Conservation (phyloP, 1,140 invertebrate species). For the Cyclina sinensis region DNA sequence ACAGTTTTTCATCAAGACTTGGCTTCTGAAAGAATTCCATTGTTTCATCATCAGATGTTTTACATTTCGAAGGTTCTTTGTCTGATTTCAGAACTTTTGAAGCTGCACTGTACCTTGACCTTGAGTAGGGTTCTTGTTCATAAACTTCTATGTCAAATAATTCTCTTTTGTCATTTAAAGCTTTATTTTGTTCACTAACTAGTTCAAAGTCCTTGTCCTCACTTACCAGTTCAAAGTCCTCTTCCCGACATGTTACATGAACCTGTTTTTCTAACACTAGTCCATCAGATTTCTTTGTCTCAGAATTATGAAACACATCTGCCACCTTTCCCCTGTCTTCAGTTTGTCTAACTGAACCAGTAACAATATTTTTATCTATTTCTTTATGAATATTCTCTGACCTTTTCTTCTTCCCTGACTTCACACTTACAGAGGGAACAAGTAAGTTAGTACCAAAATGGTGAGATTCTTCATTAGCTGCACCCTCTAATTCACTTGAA, state of each 20-base stretch:
- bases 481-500: constrained; percentile 35
- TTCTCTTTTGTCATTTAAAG: not conserved
- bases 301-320: not conserved
- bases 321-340: not conserved
- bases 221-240: not conserved
- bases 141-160: constrained; percentile 17
- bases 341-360: not conserved
- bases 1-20: not conserved
- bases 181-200: not conserved
- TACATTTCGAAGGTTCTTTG: not conserved
- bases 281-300: not conserved
- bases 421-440: not conserved
- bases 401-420: not conserved
- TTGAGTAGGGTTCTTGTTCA: constrained; percentile 22
- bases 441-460: not conserved
- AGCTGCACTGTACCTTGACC: not conserved
- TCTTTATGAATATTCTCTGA: not conserved
- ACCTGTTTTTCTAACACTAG: not conserved
- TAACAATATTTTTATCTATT: not conserved
- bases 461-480: not conserved
- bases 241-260: not conserved
- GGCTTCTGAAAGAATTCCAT: constrained; percentile 57
- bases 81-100: not conserved
- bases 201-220: not conserved
- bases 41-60: not conserved